phyloP scores from a whole-genome alignment of 2,888 invertebrate species.

The Mesoligia furuncula region DNA sequence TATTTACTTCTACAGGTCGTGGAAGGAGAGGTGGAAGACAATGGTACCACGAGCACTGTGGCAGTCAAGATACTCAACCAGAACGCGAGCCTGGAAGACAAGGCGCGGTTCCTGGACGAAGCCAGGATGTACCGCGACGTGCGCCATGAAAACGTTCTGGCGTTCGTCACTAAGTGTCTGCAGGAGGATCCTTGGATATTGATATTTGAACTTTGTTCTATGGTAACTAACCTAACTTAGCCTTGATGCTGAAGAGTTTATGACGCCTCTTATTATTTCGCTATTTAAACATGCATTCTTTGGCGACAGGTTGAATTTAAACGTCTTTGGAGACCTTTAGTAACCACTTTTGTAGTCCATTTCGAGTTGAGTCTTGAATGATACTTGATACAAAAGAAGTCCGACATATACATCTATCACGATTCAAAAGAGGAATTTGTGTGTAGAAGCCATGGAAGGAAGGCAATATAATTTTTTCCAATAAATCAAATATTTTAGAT shows the following conservation, averaged over 20 bases:
- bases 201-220: slow-evolving; percentile 94
- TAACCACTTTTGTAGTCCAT: not conserved
- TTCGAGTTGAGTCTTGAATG: not conserved
- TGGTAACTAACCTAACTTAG: slow-evolving; percentile 79
- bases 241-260: not conserved
- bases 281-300: not conserved
- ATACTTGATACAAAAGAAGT: not conserved
- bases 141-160: slow-evolving; percentile 93
- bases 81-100: slow-evolving; percentile 94
- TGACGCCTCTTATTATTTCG: not conserved
- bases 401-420: not conserved
- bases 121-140: slow-evolving; percentile 93
- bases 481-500: not conserved
- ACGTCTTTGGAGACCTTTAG: not conserved
- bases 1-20: slow-evolving; percentile 90
- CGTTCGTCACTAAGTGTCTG: slow-evolving; percentile 93
- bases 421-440: not conserved
- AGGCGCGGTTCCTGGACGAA: slow-evolving; percentile 95
- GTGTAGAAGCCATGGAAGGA: not conserved
- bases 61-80: slow-evolving; percentile 95
- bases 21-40: slow-evolving; percentile 93
- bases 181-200: slow-evolving; percentile 95
- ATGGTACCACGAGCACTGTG: slow-evolving; percentile 86
- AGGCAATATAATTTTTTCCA: not conserved
- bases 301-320: not conserved